Conservation (phyloP, 2,113 vertebrate species). For the Tychaedon coryphoeus region DNA sequence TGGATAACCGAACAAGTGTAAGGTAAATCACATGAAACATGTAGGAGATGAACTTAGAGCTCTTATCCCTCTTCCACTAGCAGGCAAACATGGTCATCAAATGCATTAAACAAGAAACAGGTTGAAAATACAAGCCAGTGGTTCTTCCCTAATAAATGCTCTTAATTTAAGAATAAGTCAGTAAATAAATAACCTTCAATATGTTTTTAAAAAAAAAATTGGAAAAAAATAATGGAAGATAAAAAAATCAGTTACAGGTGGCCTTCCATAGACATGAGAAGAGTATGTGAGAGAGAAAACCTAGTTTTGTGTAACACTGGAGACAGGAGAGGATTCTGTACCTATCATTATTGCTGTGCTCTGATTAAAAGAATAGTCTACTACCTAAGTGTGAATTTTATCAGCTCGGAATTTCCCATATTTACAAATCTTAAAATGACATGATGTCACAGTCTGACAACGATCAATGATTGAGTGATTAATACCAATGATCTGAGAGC, state of each 20-base stretch:
- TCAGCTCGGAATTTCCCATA: background rate
- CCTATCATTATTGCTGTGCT: background rate
- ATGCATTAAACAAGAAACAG: background rate
- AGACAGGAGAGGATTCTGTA: background rate
- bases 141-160: background rate
- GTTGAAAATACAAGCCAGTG: background rate
- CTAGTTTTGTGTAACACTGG: background rate
- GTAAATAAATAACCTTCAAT: background rate
- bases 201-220: background rate
- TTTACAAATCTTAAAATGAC: background rate
- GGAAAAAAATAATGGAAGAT: background rate
- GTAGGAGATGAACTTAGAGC: background rate
- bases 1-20: background rate
- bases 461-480: background rate
- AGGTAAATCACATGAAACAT: background rate
- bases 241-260: background rate
- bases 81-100: background rate
- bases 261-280: background rate
- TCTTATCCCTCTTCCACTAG: background rate
- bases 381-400: background rate
- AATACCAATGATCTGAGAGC: background rate
- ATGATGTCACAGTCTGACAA: background rate
- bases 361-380: background rate
- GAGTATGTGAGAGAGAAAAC: background rate
- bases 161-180: background rate